Conservation (phyloP, 2,888 invertebrate genomes). For the Priocnemis perturbator region DNA sequence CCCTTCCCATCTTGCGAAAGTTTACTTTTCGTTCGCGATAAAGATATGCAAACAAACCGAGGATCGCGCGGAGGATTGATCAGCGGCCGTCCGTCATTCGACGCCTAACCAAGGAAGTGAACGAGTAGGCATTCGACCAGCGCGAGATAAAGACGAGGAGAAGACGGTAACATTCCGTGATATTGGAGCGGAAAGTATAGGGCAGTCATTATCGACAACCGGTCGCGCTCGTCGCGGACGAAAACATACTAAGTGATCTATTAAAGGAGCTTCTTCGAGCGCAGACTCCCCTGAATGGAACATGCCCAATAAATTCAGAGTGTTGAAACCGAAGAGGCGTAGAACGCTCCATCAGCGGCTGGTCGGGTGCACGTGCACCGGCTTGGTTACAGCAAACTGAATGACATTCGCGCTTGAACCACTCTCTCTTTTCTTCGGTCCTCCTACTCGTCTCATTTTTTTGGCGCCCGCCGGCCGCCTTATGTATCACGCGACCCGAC, state of each 20-base stretch:
- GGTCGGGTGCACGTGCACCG: background rate
- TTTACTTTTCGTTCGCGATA: too few species aligned
- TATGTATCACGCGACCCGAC: background rate
- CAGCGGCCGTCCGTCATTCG: too few species aligned
- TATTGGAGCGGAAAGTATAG: too few species aligned
- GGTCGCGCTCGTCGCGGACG: too few species aligned
- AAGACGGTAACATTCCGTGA: background rate
- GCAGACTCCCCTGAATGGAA: conserved; percentile 3
- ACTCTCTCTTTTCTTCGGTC: conserved; percentile 2
- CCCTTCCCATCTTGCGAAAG: too few species aligned
- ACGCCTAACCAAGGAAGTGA: too few species aligned
- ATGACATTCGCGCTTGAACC: background rate
- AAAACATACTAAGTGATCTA: conserved; percentile 4
- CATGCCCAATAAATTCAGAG: conserved; percentile 13
- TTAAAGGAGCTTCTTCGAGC: conserved; percentile 12
- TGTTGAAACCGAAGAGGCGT: background rate
- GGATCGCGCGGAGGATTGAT: too few species aligned
- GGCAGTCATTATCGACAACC: too few species aligned
- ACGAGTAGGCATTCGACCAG: too few species aligned
- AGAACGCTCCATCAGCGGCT: too few species aligned
- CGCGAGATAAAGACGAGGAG: background rate
- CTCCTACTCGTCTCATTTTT: background rate
- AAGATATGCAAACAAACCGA: too few species aligned
- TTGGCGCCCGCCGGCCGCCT: background rate
- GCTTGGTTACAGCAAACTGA: background rate